Evolutionary conservation across 2,797 vertebrate genomes (phyloP), one percentile per base, ranked within the genome.

Genomic region (Lemur catta): DNA sequence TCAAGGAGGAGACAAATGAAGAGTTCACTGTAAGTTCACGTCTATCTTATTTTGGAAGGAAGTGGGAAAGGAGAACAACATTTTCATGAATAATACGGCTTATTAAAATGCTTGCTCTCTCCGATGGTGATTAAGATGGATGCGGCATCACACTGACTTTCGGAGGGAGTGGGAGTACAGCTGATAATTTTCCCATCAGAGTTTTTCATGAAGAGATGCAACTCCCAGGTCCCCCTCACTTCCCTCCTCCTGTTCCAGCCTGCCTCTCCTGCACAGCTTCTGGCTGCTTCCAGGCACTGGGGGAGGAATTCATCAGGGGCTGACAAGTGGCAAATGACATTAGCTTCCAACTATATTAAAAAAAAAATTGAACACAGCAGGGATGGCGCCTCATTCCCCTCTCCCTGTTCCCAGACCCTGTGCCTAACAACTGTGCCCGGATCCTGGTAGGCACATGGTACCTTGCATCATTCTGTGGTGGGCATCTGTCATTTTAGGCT

Each of bases 111-210:
- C 96, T 87, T 95, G 69, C 92, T 93, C 92, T 91, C 91, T 84
- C 95, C 2, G 93, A 92, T 92, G 93, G 88, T 96, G 97, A 97
- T 97, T 90, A 94, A 96, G 97, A 96, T 86, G 96, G 97, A 97
- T 95, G 80, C 78, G 82, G 90, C 96, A 84, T 94, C 96, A 69
- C 28, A 61, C 90, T 92, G 96, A 94, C 97, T 97, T 97, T 59
- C 50, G 18, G 91, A 92, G 88, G 30, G 93, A 89, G 98, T 98
- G 89, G 97, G 98, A 93, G 97, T 93, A 48, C 87, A 94, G 95
- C 93, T 97, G 98, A 97, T 97, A 97, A 96, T 97, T 97, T 98
- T 88, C 88, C 95, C 97, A 95, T 97, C 94, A 95, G 94, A 89
- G 65, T 88, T 90, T 92, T 92, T 96, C 89, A 91, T 28, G 38